Evolutionary conservation across 1,140 invertebrate genomes (phyloP).

Genomic region (Pristionchus pacificus): DNA sequence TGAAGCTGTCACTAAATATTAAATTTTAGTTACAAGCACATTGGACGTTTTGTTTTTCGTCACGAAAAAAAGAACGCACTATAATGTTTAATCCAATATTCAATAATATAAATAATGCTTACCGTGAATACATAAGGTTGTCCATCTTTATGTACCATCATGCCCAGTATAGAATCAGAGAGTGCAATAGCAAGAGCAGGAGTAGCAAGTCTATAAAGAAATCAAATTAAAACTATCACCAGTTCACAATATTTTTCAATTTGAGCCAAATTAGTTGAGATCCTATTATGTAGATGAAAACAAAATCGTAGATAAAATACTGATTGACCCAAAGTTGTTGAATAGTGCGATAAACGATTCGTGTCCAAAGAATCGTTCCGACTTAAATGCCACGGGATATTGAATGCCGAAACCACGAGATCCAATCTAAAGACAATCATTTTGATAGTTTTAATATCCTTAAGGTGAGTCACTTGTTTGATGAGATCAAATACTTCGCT

Average conservation of each 20-base stretch:
- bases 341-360: neutral
- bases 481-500: neutral
- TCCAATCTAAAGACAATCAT: neutral
- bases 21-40: too few species aligned
- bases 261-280: too few species aligned
- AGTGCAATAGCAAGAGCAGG: neutral
- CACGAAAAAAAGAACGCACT: too few species aligned
- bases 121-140: neutral
- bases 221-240: neutral
- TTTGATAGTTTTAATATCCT: neutral
- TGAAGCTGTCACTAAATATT: too few species aligned
- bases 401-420: neutral
- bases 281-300: too few species aligned
- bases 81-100: too few species aligned
- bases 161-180: neutral
- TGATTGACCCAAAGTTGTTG: too few species aligned
- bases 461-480: neutral
- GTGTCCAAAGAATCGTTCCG: neutral
- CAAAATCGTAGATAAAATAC: too few species aligned
- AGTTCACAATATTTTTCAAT: too few species aligned
- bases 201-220: neutral
- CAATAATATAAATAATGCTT: too few species aligned
- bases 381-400: neutral
- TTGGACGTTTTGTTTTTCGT: too few species aligned
- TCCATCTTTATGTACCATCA: neutral